Evolutionary conservation across 2,888 invertebrate species (phyloP).

Genomic region (Julus scanicus): DNA sequence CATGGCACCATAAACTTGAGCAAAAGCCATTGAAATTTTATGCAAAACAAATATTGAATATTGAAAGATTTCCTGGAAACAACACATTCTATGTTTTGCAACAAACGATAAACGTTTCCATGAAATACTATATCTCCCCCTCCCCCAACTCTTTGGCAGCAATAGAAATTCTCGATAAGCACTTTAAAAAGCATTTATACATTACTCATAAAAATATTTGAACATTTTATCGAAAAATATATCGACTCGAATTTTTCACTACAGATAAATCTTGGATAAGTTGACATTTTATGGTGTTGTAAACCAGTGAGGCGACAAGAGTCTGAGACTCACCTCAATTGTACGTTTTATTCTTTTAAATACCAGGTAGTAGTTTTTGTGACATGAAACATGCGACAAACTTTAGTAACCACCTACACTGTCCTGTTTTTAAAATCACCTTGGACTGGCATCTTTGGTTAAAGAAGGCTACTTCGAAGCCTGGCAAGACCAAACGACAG

Average conservation of each 20-base stretch:
- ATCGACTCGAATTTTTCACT: background rate
- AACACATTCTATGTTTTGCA: background rate
- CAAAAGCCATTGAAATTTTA: background rate
- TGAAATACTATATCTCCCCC: background rate
- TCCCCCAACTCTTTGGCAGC: background rate
- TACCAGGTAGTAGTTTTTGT: background rate
- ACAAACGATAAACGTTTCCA: background rate
- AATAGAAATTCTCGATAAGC: background rate
- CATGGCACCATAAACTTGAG: background rate
- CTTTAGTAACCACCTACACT: background rate
- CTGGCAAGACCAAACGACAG: background rate
- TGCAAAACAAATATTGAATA: constrained; percentile 2
- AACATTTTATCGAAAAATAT: background rate
- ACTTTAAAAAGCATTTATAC: background rate
- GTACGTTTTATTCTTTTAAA: background rate
- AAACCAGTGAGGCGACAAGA: background rate
- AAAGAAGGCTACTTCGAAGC: background rate
- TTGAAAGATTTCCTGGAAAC: background rate
- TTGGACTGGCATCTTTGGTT: constrained; percentile 22
- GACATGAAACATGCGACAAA: background rate
- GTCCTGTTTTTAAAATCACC: constrained; percentile 14
- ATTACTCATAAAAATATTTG: background rate
- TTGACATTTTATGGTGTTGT: background rate
- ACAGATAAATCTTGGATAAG: background rate
- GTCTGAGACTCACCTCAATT: background rate